A percentile compares a stretch with the other conserved stretches of the same genome.
Conservation (phyloP, 2,113 vertebrate genomes). For the Mungos mungo region DNA sequence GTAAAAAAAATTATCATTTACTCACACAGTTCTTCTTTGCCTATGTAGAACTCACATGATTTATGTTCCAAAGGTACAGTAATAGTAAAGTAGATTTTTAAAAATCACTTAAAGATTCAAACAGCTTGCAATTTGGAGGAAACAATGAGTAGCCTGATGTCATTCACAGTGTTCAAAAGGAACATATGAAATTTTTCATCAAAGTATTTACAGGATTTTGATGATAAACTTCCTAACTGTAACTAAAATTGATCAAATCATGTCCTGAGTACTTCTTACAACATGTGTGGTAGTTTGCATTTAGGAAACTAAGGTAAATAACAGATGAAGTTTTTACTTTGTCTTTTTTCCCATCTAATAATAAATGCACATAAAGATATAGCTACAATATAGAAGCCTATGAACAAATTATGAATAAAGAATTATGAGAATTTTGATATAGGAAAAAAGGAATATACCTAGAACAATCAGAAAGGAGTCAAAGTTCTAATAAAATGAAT, state of each 20-base stretch:
- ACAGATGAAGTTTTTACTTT: not conserved
- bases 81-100: not conserved
- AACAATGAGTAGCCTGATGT: not conserved
- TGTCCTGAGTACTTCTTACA: not conserved
- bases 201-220: not conserved
- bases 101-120: not conserved
- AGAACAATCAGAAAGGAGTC: not conserved
- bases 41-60: not conserved
- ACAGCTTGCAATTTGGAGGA: not conserved
- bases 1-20: not conserved
- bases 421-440: not conserved
- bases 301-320: not conserved
- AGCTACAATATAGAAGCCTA: not conserved
- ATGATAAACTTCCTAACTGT: not conserved
- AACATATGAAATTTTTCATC: not conserved
- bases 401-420: not conserved
- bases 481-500: conserved; percentile 5
- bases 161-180: not conserved
- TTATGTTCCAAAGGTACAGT: not conserved
- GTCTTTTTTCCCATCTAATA: not conserved
- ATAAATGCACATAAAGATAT: not conserved
- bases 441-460: not conserved
- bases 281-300: not conserved
- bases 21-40: not conserved
- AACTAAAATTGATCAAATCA: conserved; percentile 19